Conservation (phyloP, 2,797 vertebrate genomes). For the Megaceryle alcyon region DNA sequence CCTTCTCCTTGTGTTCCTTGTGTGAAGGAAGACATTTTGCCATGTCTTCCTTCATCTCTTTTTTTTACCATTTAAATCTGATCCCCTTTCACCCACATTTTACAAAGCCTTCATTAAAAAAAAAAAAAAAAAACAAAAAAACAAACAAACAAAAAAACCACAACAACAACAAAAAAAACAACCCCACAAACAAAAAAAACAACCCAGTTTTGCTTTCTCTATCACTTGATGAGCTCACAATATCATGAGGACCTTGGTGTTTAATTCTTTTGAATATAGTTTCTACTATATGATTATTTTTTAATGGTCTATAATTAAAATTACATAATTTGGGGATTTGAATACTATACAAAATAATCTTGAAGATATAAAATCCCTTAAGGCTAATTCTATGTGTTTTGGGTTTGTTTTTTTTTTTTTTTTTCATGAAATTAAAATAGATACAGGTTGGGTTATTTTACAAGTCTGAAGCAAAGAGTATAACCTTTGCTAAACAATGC, state of each 20-base stretch:
- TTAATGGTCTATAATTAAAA: not conserved
- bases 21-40: not conserved
- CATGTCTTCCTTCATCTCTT: not conserved
- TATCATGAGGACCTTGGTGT: not conserved
- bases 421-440: not conserved
- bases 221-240: not conserved
- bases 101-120: not conserved
- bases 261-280: not conserved
- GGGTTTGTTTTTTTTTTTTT: not conserved
- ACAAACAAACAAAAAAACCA: no score
- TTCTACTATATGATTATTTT: not conserved
- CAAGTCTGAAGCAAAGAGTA: not conserved
- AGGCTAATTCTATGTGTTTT: not conserved
- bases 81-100: not conserved
- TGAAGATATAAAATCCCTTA: not conserved
- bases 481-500: not conserved
- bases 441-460: not conserved
- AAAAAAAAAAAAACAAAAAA: no score
- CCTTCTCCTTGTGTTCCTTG: not conserved
- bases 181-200: no score
- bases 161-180: no score
- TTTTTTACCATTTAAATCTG: not conserved
- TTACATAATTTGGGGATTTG: fast-evolving
- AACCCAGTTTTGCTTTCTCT: not conserved
- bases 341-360: not conserved